Percentiles rank a stretch among this genome's conserved stretches.
Conservation (phyloP, 1,140 invertebrate genomes). For the Aphidius ervi region DNA sequence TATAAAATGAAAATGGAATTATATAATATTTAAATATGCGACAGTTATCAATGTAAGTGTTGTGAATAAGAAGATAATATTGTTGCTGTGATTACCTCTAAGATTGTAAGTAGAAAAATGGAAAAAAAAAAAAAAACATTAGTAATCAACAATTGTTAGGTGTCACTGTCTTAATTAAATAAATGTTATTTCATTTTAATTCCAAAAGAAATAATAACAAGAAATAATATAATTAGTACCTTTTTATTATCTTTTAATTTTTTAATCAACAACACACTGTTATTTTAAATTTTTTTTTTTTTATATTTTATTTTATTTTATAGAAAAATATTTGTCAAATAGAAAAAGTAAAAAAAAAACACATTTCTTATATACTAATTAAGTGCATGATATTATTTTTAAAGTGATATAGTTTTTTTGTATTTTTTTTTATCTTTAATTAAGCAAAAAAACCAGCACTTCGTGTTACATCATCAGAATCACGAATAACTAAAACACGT, state of each 20-base stretch:
- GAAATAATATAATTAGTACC: neutral
- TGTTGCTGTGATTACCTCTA: conserved; percentile 57
- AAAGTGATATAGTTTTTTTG: too few relatives aligned
- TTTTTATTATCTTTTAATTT: too few relatives aligned
- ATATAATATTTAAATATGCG: conserved; percentile 43
- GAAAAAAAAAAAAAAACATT: conserved; percentile 27
- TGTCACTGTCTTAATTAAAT: conserved; percentile 54
- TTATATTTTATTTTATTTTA: neutral
- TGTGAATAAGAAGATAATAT: conserved; percentile 56
- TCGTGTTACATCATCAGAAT: conserved; percentile 16
- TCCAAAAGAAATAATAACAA: neutral
- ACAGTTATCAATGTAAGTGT: conserved; percentile 55
- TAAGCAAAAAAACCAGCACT: neutral
- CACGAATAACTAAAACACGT: conserved; percentile 19
- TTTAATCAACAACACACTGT: neutral
- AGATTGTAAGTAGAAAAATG: conserved; percentile 53
- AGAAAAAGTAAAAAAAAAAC: neutral
- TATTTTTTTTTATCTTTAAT: neutral
- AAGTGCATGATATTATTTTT: neutral
- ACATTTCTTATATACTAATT: neutral
- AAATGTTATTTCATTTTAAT: conserved; percentile 57
- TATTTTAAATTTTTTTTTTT: neutral
- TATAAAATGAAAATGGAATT: conserved; percentile 36
- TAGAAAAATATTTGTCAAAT: neutral
- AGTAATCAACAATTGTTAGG: conserved; percentile 43